These are phyloP conservation scores for Crypturellus tataupa DNA, from an alignment of 2,797 vertebrate species.

Conservation along the genomic window DNA sequence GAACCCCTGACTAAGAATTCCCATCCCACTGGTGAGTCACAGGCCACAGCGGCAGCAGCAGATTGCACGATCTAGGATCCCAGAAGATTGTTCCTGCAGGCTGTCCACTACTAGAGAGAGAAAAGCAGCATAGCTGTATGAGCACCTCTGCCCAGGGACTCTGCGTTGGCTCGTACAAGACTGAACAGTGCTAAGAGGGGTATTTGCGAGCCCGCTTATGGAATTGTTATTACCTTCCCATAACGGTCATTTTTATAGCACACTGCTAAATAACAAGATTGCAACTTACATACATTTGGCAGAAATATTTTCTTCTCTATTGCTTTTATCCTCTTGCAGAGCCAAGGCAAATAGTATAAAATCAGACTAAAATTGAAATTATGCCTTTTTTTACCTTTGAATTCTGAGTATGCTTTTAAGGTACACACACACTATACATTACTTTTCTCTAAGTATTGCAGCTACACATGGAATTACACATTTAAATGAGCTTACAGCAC, in stretches of 20 bases:
- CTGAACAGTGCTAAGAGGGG: constrained; percentile 33
- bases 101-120: constrained; percentile 54
- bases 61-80: constrained; percentile 24
- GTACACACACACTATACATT: constrained; percentile 77
- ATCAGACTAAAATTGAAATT: constrained; percentile 71
- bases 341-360: constrained; percentile 68
- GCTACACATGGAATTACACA: constrained; percentile 83
- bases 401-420: constrained; percentile 81
- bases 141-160: constrained; percentile 15
- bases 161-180: neutral
- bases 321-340: constrained; percentile 61
- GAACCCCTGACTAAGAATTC: neutral
- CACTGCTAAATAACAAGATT: constrained; percentile 53
- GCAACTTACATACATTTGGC: constrained; percentile 40
- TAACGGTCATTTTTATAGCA: constrained; percentile 43
- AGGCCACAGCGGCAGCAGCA: constrained; percentile 48
- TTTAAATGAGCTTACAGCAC: constrained; percentile 86
- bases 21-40: constrained; percentile 31
- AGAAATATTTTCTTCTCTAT: constrained; percentile 66
- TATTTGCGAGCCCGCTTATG: constrained; percentile 41
- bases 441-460: constrained; percentile 77
- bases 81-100: constrained; percentile 40
- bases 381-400: constrained; percentile 70
- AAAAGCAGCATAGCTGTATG: constrained; percentile 50
- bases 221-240: constrained; percentile 16